phyloP scores from a whole-genome alignment of 2,797 vertebrate genomes.

The Oreochromis grahami region DNA sequence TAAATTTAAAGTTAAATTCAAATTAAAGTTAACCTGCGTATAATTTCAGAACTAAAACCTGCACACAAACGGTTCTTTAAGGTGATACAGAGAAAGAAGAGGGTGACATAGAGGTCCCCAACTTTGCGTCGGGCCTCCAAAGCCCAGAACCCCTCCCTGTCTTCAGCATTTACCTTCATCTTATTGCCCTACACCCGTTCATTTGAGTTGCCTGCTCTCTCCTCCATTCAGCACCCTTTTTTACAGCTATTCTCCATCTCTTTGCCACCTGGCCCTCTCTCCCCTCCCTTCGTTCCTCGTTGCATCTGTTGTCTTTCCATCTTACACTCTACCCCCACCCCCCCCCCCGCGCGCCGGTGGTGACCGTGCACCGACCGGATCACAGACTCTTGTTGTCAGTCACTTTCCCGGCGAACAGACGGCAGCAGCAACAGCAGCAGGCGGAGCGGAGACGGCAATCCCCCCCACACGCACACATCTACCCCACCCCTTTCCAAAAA shows the following conservation, averaged over 20 bases:
- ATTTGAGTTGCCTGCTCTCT: no score
- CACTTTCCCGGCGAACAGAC: slow-evolving; percentile 70
- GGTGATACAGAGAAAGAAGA: background rate
- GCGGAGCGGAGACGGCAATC: slow-evolving; percentile 57
- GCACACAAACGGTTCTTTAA: background rate
- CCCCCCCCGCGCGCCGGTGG: slow-evolving; percentile 20
- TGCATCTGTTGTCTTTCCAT: slow-evolving; percentile 30
- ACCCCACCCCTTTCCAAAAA: slow-evolving; percentile 40
- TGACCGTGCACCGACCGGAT: slow-evolving; percentile 55
- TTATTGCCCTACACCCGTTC: background rate
- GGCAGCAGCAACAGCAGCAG: slow-evolving; percentile 48
- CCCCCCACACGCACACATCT: slow-evolving; percentile 30
- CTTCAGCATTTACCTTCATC: background rate
- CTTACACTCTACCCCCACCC: background rate
- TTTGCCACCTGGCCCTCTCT: background rate
- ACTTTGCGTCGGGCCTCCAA: background rate
- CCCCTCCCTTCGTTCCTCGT: background rate
- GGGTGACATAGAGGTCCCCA: background rate
- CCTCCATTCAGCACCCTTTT: background rate
- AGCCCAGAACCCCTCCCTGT: background rate
- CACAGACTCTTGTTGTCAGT: slow-evolving; percentile 63
- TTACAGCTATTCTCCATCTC: background rate
- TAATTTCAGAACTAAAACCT: background rate
- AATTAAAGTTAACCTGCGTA: background rate
- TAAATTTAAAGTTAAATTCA: background rate